A percentile compares a stretch with the other conserved stretches of the same genome.
Conservation (phyloP, 2,888 invertebrate species). For the Hybos culiciformis region DNA sequence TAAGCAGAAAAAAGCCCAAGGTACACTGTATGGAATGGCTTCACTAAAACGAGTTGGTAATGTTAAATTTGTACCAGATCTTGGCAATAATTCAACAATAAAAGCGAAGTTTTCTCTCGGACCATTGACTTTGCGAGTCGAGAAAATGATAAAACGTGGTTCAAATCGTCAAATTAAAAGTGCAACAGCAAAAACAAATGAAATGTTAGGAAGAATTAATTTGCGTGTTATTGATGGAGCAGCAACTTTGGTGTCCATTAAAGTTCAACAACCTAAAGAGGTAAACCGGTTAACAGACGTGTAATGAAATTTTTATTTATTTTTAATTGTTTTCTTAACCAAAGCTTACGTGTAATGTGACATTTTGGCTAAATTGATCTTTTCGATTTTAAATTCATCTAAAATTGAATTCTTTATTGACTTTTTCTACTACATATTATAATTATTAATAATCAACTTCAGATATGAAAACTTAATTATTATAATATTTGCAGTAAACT, state of each 20-base stretch:
- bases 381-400: too few species aligned
- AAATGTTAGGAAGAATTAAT: slow-evolving; percentile 70
- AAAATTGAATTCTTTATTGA: background rate
- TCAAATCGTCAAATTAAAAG: slow-evolving; percentile 69
- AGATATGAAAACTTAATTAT: too few species aligned
- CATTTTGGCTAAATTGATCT: too few species aligned
- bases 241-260: slow-evolving; percentile 72
- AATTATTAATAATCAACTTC: too few species aligned
- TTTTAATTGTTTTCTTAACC: background rate
- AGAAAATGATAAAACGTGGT: slow-evolving; percentile 52
- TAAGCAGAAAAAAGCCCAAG: slow-evolving; percentile 46
- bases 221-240: slow-evolving; percentile 63
- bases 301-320: background rate
- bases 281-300: slow-evolving; percentile 38
- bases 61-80: slow-evolving; percentile 51
- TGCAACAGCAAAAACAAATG: slow-evolving; percentile 75
- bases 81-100: slow-evolving; percentile 61
- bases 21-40: slow-evolving; percentile 67
- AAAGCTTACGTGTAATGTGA: too few species aligned
- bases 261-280: slow-evolving; percentile 77
- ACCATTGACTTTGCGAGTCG: slow-evolving; percentile 58
- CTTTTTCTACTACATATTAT: background rate
- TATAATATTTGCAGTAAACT: too few species aligned
- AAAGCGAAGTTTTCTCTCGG: slow-evolving; percentile 70
- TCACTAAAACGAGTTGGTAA: slow-evolving; percentile 66